These are phyloP conservation scores for Hetaerina titia DNA, from an alignment of 2,888 invertebrate species.

Conservation along the genomic window DNA sequence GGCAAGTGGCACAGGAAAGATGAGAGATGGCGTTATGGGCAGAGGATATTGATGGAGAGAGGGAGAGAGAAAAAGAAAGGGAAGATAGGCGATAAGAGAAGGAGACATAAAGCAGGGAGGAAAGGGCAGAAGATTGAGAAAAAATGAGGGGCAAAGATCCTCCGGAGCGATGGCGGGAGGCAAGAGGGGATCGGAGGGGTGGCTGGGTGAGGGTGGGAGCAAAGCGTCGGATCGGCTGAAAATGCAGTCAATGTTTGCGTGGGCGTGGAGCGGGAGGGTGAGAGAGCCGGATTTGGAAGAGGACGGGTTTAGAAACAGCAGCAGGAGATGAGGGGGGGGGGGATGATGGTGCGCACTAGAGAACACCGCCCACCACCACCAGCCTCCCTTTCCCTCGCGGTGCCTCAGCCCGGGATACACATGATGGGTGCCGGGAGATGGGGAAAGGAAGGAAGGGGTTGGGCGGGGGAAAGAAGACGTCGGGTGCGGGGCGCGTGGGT, in stretches of 20 bases:
- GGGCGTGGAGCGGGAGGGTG: too few species aligned
- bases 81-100: background rate
- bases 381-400: too few species aligned
- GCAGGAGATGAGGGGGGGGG: too few species aligned
- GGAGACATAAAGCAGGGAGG: background rate
- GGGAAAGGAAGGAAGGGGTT: too few species aligned
- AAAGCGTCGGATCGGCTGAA: background rate
- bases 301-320: background rate
- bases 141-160: conserved; percentile 18
- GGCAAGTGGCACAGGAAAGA: background rate
- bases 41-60: background rate
- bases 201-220: background rate
- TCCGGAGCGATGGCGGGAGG: background rate
- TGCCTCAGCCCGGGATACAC: too few species aligned
- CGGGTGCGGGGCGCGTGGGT: too few species aligned
- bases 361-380: too few species aligned
- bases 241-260: background rate
- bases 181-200: background rate
- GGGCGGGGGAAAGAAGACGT: too few species aligned
- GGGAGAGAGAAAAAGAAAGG: background rate
- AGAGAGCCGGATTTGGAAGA: background rate
- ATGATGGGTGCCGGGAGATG: too few species aligned
- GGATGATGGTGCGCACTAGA: too few species aligned
- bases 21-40: background rate
- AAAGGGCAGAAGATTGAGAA: background rate